Conservation (phyloP, 2,113 vertebrate genomes). For the Salvator merianae region DNA sequence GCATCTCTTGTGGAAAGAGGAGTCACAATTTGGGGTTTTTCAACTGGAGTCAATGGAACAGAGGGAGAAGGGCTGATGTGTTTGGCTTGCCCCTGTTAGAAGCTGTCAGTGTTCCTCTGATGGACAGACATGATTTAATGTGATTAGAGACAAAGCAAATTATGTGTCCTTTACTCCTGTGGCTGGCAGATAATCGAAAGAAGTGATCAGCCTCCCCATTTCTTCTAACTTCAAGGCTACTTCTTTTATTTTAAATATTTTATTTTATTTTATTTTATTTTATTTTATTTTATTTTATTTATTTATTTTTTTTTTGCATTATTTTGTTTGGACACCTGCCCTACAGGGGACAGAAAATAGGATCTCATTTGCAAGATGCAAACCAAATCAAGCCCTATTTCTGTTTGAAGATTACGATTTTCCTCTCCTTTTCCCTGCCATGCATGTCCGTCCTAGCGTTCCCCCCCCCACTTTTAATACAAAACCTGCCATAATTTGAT, state of each 20-base stretch:
- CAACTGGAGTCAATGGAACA: no score
- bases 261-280: neutral
- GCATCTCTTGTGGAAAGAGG: no score
- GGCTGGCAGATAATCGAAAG: neutral
- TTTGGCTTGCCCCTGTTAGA: constrained; percentile 30
- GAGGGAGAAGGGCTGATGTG: no score
- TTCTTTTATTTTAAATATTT: no score
- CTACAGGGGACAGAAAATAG: constrained; percentile 17
- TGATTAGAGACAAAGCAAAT: constrained; percentile 26
- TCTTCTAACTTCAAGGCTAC: neutral
- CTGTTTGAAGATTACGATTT: constrained; percentile 33
- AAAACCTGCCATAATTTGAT: constrained; percentile 42
- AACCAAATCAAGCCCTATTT: constrained; percentile 43
- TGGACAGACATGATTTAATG: constrained; percentile 29
- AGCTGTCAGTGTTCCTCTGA: constrained; percentile 25
- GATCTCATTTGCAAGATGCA: constrained; percentile 30
- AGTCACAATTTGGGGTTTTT: no score
- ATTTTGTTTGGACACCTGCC: neutral
- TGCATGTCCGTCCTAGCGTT: neutral
- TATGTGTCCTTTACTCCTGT: constrained; percentile 12
- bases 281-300: neutral
- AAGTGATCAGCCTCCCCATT: neutral
- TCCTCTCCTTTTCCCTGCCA: neutral
- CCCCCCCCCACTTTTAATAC: constrained; percentile 41
- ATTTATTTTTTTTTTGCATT: no score